Evolutionary conservation across 2,888 invertebrate genomes (phyloP).

Genomic region (Eupithecia inturbata): DNA sequence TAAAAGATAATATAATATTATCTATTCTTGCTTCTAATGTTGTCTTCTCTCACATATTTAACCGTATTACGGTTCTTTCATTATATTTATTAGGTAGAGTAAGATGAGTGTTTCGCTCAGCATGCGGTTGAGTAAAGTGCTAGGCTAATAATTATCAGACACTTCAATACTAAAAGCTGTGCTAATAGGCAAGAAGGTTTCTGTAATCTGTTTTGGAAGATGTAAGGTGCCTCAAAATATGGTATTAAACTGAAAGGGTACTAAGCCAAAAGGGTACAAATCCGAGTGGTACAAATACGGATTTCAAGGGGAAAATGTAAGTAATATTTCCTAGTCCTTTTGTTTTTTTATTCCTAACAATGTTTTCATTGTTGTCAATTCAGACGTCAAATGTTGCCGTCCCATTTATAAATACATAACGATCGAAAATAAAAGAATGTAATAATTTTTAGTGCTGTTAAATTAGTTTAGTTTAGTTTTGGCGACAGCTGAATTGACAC

Average conservation of each 20-base stretch:
- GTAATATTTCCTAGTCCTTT: no score
- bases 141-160: background rate
- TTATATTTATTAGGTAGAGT: background rate
- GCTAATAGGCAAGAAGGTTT: background rate
- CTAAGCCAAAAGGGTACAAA: background rate
- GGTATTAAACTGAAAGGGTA: background rate
- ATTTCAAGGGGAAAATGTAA: background rate
- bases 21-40: background rate
- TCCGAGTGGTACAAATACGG: background rate
- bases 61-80: background rate
- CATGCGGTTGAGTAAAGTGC: conserved; percentile 3
- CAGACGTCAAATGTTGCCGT: no score
- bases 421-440: no score
- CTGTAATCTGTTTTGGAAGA: background rate
- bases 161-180: background rate
- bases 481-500: no score
- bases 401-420: no score
- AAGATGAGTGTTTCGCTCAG: conserved; percentile 4
- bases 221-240: background rate
- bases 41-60: background rate
- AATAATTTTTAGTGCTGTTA: no score
- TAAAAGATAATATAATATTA: no score
- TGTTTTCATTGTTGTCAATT: background rate
- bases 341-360: no score
- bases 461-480: no score